These are phyloP conservation scores for Oncorhynchus clarkii DNA, from an alignment of 2,113 vertebrate genomes.

Conservation along the genomic window DNA sequence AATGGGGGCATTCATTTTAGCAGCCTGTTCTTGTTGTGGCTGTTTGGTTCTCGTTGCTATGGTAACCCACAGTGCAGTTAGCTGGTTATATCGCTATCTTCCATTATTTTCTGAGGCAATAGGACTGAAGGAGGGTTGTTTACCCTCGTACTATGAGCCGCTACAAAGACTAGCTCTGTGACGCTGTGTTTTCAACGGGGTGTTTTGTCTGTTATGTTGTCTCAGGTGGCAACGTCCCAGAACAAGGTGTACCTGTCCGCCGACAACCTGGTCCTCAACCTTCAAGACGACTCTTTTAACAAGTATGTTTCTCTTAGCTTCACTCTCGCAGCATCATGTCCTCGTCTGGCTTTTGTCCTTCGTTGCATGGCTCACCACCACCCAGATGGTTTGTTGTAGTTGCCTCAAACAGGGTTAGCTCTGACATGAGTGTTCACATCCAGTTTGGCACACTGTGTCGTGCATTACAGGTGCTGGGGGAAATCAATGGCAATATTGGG, in stretches of 20 bases:
- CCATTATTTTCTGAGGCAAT: too few species aligned
- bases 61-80: too few species aligned
- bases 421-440: too few species aligned
- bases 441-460: too few species aligned
- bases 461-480: too few species aligned
- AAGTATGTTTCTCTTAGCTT: slow-evolving; percentile 68
- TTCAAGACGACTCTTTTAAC: slow-evolving; percentile 85
- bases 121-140: too few species aligned
- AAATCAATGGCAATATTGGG: too few species aligned
- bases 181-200: background rate
- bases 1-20: background rate
- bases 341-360: background rate
- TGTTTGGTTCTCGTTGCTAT: background rate
- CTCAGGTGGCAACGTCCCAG: slow-evolving; percentile 85
- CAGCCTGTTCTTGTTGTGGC: background rate
- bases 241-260: slow-evolving; percentile 91
- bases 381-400: too few species aligned
- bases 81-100: too few species aligned
- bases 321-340: background rate
- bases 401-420: too few species aligned
- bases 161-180: too few species aligned
- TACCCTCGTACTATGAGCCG: too few species aligned
- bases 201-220: slow-evolving; percentile 6
- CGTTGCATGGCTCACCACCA: background rate
- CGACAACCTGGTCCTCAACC: slow-evolving; percentile 88